Evolutionary conservation across 2,797 vertebrate species (phyloP).

Genomic region (Orientallactaga sibirica): DNA sequence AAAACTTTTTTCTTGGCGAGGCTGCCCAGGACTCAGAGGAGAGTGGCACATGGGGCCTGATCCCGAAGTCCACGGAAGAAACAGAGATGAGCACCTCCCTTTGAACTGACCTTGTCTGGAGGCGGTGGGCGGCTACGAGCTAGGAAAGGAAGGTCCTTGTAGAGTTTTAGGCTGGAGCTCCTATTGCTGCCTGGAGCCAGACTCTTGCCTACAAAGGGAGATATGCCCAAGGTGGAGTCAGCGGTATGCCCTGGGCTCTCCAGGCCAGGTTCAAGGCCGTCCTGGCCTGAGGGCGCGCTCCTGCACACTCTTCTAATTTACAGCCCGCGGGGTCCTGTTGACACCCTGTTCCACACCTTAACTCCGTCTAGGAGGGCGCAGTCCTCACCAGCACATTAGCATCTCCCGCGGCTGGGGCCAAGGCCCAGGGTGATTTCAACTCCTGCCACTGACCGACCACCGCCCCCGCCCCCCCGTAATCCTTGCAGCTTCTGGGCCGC

Average conservation of each 20-base stretch:
- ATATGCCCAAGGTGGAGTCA: not conserved
- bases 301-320: conserved; percentile 75
- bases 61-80: not conserved
- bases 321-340: conserved; percentile 67
- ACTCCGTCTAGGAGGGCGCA: not conserved
- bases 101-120: not conserved
- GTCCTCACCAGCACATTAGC: conserved; percentile 18
- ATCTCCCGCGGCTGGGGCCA: not conserved
- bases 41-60: fast-evolving
- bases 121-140: fast-evolving
- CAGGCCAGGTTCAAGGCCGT: not conserved
- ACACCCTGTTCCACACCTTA: conserved; percentile 79
- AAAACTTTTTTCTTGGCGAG: not conserved
- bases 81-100: fast-evolving
- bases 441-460: conserved; percentile 52
- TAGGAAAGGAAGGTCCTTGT: not conserved
- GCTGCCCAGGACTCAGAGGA: not conserved
- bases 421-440: not conserved
- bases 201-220: not conserved
- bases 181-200: not conserved
- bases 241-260: not conserved
- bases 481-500: not conserved
- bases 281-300: fast-evolving
- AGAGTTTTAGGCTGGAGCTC: not conserved
- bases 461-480: not conserved